Evolutionary conservation across 1,140 invertebrate species (phyloP).

Genomic region (Temnothorax nylanderi): DNA sequence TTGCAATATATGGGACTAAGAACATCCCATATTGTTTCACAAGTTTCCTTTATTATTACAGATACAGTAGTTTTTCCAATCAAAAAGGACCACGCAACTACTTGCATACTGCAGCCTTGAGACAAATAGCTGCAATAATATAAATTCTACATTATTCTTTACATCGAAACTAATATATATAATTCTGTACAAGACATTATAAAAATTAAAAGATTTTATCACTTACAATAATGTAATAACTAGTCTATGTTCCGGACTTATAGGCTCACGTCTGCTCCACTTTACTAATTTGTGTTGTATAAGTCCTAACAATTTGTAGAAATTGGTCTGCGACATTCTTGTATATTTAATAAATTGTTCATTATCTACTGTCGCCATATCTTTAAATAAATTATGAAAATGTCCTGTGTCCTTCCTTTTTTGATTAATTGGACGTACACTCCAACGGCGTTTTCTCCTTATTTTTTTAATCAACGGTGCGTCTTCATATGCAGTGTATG

Average conservation of each 20-base stretch:
- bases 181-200: not conserved
- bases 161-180: constrained; percentile 5
- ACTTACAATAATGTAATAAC: constrained; percentile 11
- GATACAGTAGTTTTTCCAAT: constrained; percentile 17
- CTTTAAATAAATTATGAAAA: constrained; percentile 6
- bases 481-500: not conserved
- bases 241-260: not conserved
- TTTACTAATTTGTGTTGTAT: constrained; percentile 4
- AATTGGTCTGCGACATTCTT: not conserved
- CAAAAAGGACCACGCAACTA: constrained; percentile 21
- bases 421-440: no score
- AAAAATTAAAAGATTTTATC: not conserved
- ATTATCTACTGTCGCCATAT: not conserved
- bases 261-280: not conserved
- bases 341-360: constrained; percentile 5
- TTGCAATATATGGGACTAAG: constrained; percentile 13
- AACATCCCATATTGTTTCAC: not conserved
- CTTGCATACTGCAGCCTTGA: not conserved
- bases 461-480: not conserved
- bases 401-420: not conserved
- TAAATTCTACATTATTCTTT: constrained; percentile 7
- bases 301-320: constrained; percentile 6
- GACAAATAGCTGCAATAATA: constrained; percentile 19
- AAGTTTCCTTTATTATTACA: constrained; percentile 6
- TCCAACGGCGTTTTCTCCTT: no score